phyloP scores from a whole-genome alignment of 2,888 invertebrate species.

The Acrobasis consociella region DNA sequence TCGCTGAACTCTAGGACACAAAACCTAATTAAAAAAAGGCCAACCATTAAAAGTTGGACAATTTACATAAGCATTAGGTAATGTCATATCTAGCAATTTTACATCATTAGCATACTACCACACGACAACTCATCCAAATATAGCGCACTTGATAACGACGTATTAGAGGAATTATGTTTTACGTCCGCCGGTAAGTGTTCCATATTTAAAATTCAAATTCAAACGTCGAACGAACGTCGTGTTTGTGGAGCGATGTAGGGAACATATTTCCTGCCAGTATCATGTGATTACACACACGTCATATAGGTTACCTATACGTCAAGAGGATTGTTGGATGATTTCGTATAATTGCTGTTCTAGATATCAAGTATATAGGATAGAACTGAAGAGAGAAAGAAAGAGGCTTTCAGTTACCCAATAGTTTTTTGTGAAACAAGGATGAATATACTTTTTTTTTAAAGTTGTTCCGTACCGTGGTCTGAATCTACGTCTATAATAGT shows the following conservation, averaged over 20 bases:
- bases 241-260: slow-evolving; percentile 32
- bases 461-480: too few species aligned
- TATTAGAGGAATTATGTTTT: slow-evolving; percentile 71
- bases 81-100: slow-evolving; percentile 42
- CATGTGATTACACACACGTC: neutral
- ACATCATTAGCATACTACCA: slow-evolving; percentile 35
- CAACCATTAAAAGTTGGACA: neutral
- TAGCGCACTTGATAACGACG: slow-evolving; percentile 76
- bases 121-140: slow-evolving; percentile 71
- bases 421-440: too few species aligned
- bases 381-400: too few species aligned
- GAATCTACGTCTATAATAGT: too few species aligned
- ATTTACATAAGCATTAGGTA: neutral
- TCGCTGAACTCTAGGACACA: too few species aligned
- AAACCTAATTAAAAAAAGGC: too few species aligned
- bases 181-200: slow-evolving; percentile 70
- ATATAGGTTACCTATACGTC: neutral
- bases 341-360: neutral
- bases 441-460: too few species aligned
- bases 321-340: neutral
- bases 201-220: slow-evolving; percentile 61
- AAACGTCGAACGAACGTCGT: slow-evolving; percentile 42
- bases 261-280: slow-evolving; percentile 21
- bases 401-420: too few species aligned
- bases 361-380: too few species aligned